Percentiles rank a stretch among this genome's conserved stretches.
phyloP scores from a whole-genome alignment of 2,888 invertebrate species.

The Nomada fucata region DNA sequence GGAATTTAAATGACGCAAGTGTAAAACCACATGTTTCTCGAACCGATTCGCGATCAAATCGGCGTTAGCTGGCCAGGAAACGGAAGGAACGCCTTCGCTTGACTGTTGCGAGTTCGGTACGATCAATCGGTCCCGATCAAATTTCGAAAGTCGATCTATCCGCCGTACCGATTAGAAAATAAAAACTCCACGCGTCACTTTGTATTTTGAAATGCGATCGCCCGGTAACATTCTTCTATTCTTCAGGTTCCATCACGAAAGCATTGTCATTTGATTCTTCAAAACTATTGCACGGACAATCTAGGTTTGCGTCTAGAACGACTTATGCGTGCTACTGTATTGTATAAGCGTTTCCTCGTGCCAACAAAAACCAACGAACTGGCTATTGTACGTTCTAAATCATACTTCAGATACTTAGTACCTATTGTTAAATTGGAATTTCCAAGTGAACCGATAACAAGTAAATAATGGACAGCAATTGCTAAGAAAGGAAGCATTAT shows the following conservation, averaged over 20 bases:
- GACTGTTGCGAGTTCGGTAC: neutral
- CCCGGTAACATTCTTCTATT: constrained; percentile 39
- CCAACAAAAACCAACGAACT: neutral
- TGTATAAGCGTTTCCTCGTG: neutral
- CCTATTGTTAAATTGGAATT: too few relatives aligned
- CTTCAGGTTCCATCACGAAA: neutral
- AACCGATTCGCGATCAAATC: neutral
- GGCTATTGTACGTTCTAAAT: too few relatives aligned
- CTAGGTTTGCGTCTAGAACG: neutral
- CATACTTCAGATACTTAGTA: too few relatives aligned
- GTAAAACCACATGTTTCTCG: neutral
- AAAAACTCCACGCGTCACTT: neutral
- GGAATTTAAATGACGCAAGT: too few relatives aligned
- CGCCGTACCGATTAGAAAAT: constrained; percentile 44
- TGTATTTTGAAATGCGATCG: constrained; percentile 29
- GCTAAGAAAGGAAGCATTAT: neutral
- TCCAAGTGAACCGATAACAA: neutral
- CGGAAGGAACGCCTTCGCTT: neutral
- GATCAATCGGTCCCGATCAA: constrained; percentile 42
- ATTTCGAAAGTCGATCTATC: constrained; percentile 59
- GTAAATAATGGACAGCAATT: neutral
- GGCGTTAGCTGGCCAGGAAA: neutral
- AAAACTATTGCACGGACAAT: constrained; percentile 22
- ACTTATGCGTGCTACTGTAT: neutral
- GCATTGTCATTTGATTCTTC: constrained; percentile 3